Evolutionary conservation across 1,140 invertebrate species (phyloP), one percentile per base, ranked within the genome.

Genomic region (Sminthurinus signatus): DNA sequence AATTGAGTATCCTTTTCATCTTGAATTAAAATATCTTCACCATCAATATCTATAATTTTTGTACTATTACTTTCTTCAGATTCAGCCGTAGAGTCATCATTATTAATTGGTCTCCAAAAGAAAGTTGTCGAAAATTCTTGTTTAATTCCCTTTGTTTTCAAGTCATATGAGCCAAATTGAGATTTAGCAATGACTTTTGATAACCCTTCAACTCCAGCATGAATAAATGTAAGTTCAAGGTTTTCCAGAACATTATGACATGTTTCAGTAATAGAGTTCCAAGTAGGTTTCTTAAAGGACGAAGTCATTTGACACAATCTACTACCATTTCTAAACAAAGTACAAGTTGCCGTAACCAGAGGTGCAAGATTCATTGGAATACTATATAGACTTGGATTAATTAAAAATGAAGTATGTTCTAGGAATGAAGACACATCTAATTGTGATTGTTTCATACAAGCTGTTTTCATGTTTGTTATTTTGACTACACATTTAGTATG

Each of bases 201-300:
- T 25, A 84, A 78, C 2, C 84, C 84, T 23, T 74, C 66, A 2
- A 80, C 80, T 12, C 83, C 83, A 70, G 84, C 83, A 64, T 85
- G 83, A 64, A 73, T 69, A 64, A 85, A 74, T 17, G 76, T 68
- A 59, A 81, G 83, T 67, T 76, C 77, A 10, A 85, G 59, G 39
- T 72, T 74, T 64, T 78, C 77, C 12, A 82, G 74, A 3, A 82
- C 70, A 70, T 82, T 81, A 21, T 62, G 48, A 56, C 79, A 80
- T 8, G 39, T 59, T 42, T 74, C 72, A 25, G 74, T 62, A 48
- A 71, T 71, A 29, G 48, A 55, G 19, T 60, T 73, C 73, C 14
- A 63, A 1, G 10, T 21, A 29, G 70, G 62, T 12, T 28, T 5
- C 10, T 3, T 17, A 10, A 43, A 27, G 14, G 17, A 10, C 8